Evolutionary conservation across 2,888 invertebrate species (phyloP).

Genomic region (Vandiemenella viatica): DNA sequence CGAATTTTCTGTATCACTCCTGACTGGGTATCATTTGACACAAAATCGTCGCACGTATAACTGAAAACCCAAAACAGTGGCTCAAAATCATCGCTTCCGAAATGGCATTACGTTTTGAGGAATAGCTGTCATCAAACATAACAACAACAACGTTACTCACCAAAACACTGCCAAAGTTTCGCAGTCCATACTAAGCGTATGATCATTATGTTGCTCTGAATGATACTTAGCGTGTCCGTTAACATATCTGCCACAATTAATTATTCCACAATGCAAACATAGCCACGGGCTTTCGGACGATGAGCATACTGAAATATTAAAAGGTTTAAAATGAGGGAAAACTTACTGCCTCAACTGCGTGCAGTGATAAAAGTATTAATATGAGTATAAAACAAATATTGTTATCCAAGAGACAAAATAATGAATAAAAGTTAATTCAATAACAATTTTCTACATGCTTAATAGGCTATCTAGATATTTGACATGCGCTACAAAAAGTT

Average conservation of each 20-base stretch:
- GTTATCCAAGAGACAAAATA: no score
- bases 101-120: no score
- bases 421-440: no score
- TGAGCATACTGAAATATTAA: conserved; percentile 38
- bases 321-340: background rate
- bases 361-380: background rate
- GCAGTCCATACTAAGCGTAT: conserved; percentile 64
- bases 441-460: no score
- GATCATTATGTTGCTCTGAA: conserved; percentile 41
- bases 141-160: conserved; percentile 31
- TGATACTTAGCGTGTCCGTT: conserved; percentile 62
- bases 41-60: conserved; percentile 66
- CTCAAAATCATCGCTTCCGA: background rate
- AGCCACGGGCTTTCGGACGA: conserved; percentile 56
- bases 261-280: conserved; percentile 56
- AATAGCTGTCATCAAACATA: background rate
- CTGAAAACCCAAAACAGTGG: conserved; percentile 31
- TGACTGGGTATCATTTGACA: conserved; percentile 50
- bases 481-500: no score
- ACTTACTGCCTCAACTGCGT: background rate
- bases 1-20: conserved; percentile 41
- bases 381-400: background rate
- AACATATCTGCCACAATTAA: conserved; percentile 63
- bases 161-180: conserved; percentile 59
- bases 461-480: no score